phyloP scores from a whole-genome alignment of 2,797 vertebrate genomes.

The Oreonectes daqikongensis region DNA sequence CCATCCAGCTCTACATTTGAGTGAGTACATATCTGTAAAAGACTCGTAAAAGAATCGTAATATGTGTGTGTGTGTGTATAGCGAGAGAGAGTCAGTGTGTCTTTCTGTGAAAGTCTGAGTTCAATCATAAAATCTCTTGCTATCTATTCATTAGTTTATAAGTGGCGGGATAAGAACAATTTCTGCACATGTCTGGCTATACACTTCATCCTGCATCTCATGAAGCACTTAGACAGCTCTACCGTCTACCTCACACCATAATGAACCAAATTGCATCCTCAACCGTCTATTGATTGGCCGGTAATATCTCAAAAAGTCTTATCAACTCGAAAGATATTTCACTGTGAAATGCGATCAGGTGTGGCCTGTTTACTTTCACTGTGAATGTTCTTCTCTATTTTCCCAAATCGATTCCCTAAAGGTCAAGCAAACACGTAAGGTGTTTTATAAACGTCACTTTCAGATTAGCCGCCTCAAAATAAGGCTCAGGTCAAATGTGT shows the following conservation, averaged over 20 bases:
- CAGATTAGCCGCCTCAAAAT: neutral
- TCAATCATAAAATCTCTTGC: slow-evolving; percentile 2
- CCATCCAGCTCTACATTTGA: slow-evolving; percentile 28
- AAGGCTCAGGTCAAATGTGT: neutral
- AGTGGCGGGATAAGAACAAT: neutral
- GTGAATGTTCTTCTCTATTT: neutral
- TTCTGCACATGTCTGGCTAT: neutral
- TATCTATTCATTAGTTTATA: slow-evolving; percentile 12
- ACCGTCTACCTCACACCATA: neutral
- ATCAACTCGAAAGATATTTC: slow-evolving; percentile 16
- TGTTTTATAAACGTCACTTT: slow-evolving; percentile 6
- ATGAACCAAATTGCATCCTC: slow-evolving; percentile 20
- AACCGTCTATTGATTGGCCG: slow-evolving; percentile 18
- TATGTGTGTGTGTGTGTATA: neutral
- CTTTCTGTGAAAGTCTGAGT: neutral
- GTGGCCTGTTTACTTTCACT: neutral
- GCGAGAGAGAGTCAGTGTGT: neutral
- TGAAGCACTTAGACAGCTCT: slow-evolving; percentile 19
- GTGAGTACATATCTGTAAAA: slow-evolving; percentile 51
- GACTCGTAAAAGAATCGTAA: too few relatives aligned
- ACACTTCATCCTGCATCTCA: slow-evolving; percentile 22
- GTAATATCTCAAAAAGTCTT: neutral
- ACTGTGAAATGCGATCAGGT: slow-evolving; percentile 9
- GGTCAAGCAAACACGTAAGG: neutral
- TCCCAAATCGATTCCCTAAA: slow-evolving; percentile 14